These are phyloP conservation scores for Pseudococcus longispinus DNA, from an alignment of 2,888 invertebrate species.

Conservation along the genomic window DNA sequence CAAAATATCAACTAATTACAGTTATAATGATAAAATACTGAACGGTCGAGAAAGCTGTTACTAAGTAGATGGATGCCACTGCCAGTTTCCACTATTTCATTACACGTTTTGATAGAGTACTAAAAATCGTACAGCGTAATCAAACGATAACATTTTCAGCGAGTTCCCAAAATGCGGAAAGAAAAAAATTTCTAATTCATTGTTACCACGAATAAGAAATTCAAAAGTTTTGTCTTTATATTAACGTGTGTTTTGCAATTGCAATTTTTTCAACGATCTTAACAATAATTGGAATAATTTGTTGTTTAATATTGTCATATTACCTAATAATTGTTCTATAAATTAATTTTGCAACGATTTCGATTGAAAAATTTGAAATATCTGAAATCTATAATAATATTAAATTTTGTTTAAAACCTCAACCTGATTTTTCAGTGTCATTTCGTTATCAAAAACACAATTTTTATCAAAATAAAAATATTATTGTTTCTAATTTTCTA, in stretches of 20 bases:
- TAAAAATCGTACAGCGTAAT: constrained; percentile 13
- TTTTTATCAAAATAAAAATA: not conserved
- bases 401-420: not conserved
- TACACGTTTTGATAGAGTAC: constrained; percentile 25
- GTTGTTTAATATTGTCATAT: no score
- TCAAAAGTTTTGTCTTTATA: not conserved
- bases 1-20: not conserved
- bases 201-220: not conserved
- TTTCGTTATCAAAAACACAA: not conserved
- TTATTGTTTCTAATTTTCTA: not conserved
- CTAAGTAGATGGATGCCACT: constrained; percentile 10
- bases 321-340: no score
- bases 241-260: not conserved
- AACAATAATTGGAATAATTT: not conserved
- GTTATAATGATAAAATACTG: constrained; percentile 3
- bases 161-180: not conserved
- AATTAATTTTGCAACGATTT: not conserved
- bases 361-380: not conserved
- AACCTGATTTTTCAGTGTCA: not conserved
- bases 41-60: constrained; percentile 29
- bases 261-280: no score
- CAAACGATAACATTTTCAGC: constrained; percentile 21
- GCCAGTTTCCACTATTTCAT: constrained; percentile 27
- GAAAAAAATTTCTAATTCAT: not conserved
- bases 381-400: not conserved